Conservation (phyloP, 1,140 invertebrate species). For the Batillaria attramentaria region DNA sequence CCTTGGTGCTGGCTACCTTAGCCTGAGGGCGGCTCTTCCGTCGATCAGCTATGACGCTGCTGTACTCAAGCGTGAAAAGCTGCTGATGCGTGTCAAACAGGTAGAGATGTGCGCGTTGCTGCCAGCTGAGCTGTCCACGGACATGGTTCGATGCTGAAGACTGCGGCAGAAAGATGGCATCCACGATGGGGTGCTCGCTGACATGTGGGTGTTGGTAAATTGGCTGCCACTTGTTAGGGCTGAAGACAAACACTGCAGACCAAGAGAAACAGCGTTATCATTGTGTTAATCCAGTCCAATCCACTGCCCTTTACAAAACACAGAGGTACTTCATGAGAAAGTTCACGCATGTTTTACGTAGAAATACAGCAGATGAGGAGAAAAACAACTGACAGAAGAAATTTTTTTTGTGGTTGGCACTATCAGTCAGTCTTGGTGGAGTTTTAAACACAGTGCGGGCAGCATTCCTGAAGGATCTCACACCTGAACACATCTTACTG, state of each 20-base stretch:
- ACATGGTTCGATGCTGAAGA: not conserved
- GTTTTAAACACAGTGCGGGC: too few species aligned
- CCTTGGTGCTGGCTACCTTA: not conserved
- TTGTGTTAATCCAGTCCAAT: not conserved
- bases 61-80: constrained; percentile 37
- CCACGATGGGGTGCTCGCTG: constrained; percentile 8
- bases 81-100: constrained; percentile 52
- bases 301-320: not conserved
- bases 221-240: constrained; percentile 74
- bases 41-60: constrained; percentile 3
- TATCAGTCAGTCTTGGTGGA: not conserved
- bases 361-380: not conserved
- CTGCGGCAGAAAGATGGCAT: constrained; percentile 52
- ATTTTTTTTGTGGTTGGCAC: not conserved
- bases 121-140: constrained; percentile 43
- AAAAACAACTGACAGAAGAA: not conserved
- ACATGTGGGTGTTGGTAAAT: constrained; percentile 55
- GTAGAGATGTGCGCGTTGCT: constrained; percentile 46
- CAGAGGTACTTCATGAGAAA: not conserved
- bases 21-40: not conserved
- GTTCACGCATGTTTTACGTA: too few species aligned
- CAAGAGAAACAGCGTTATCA: constrained; percentile 23
- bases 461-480: too few species aligned
- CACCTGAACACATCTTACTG: too few species aligned
- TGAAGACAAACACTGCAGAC: constrained; percentile 77